Percentiles rank a stretch among this genome's conserved stretches.
These are phyloP conservation scores for Temnothorax longispinosus DNA, from an alignment of 1,140 invertebrate genomes.

Conservation along the genomic window DNA sequence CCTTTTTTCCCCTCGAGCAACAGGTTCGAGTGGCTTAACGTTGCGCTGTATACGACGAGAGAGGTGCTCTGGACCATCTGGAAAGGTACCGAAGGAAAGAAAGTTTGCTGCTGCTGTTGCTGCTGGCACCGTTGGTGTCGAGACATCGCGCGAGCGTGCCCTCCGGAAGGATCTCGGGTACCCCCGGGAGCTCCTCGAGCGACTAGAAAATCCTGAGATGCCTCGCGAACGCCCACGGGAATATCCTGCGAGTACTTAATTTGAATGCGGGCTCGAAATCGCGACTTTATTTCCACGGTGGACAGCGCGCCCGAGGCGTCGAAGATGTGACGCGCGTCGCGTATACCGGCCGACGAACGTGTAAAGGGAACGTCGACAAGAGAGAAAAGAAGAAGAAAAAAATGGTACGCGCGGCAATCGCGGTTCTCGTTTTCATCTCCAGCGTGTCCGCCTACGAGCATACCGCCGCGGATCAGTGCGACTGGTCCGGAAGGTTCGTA, in stretches of 20 bases:
- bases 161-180: no score
- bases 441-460: constrained; percentile 75
- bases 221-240: neutral
- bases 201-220: neutral
- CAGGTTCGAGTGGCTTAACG: no score
- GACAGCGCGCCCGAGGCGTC: neutral
- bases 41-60: no score
- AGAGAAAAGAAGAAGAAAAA: neutral
- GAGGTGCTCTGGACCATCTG: neutral
- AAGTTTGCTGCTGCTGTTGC: no score
- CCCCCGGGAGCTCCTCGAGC: neutral
- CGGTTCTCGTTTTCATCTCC: constrained; percentile 67
- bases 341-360: neutral
- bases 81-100: no score
- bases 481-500: constrained; percentile 84
- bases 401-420: constrained; percentile 44
- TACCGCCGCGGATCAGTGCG: constrained; percentile 81
- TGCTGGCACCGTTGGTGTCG: no score
- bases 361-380: neutral
- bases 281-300: neutral
- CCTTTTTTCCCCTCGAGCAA: neutral
- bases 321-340: constrained; percentile 47
- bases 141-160: no score
- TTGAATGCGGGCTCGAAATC: neutral
- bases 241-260: constrained; percentile 9